phyloP scores from a whole-genome alignment of 2,888 invertebrate genomes.

The Eubasilissa splendida region DNA sequence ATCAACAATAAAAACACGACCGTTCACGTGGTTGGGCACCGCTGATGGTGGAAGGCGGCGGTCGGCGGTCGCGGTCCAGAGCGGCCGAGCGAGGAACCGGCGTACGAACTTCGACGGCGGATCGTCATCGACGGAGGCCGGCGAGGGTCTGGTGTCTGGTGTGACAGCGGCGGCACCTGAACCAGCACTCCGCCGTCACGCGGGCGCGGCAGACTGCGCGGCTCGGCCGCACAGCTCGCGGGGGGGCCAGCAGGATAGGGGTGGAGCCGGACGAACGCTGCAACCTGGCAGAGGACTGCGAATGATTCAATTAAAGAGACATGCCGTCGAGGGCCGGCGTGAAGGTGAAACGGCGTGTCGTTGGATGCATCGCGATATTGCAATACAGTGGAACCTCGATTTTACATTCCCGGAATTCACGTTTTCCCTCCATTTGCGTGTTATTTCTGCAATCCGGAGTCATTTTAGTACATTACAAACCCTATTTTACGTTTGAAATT shows the following conservation, averaged over 20 bases:
- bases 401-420: too few species aligned
- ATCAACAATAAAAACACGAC: too few species aligned
- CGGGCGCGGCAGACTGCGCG: slow-evolving; percentile 32
- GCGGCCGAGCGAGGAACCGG: not conserved
- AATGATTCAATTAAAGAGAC: not conserved
- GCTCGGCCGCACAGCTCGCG: not conserved
- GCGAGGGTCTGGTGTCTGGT: not conserved
- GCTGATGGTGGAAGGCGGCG: too few species aligned
- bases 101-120: not conserved
- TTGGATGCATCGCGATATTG: not conserved
- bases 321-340: not conserved
- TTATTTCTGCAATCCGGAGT: too few species aligned
- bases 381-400: not conserved
- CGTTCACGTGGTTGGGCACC: too few species aligned
- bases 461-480: too few species aligned
- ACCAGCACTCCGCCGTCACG: not conserved
- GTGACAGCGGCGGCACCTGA: not conserved
- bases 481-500: too few species aligned
- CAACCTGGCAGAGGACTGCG: not conserved
- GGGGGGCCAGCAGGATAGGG: not conserved
- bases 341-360: not conserved
- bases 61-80: not conserved
- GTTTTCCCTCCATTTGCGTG: too few species aligned
- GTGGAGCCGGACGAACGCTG: not conserved
- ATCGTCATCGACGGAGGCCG: not conserved